Base-by-base conservation (phyloP, 2,888 invertebrate genomes). In the Willowsia nigromaculata region DNA sequence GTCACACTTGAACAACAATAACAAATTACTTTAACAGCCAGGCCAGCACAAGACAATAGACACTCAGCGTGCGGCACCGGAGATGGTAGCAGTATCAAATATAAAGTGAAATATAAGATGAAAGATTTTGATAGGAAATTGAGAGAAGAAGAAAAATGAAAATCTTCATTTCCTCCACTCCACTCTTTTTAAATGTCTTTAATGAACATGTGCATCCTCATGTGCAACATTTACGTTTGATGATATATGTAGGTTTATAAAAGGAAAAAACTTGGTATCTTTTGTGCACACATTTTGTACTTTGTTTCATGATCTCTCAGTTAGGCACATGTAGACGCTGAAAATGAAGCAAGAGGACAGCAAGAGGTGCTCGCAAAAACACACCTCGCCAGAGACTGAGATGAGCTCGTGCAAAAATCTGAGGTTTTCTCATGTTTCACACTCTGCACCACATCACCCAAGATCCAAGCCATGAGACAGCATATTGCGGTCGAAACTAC, bases 341-440 rank as follows among this genome's bases (percentile, higher is more conserved):
- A n/a, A 33, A 62, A 7, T 15, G 65, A 1, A 18, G 7, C 27
- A 27, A 56, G 80, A 50, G 50, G 9, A 25, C 13, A 18, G 18
- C 59, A 59, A 59, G 71, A 43, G 71, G 62, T 85, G 76, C 37
- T 85, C 78, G 85, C 85, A 78, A 85, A 85, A 56, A 74, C 85
- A 85, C 78, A 62, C 50, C 85, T 43, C 74, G 6, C 27, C 65
- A n/a, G 15, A 33, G 65, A 85, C 85, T 85, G 85, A 78, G 78
- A 43, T 15, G 62, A 50, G 85, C n/a, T 85, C 25, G 62, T 85
- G 76, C 74, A 78, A 62, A 62, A 62, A 85, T 85, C 85, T 74
- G 62, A 65, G 74, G 53, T 85, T 85, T 85, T 85, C 40, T 50
- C 50, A n/a, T 50, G n/a, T 50, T 50, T 50, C 50, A 18, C 47